Evolutionary conservation across 2,797 vertebrate species (phyloP), one percentile per base, ranked within the genome.

Genomic region (Mycteria americana): DNA sequence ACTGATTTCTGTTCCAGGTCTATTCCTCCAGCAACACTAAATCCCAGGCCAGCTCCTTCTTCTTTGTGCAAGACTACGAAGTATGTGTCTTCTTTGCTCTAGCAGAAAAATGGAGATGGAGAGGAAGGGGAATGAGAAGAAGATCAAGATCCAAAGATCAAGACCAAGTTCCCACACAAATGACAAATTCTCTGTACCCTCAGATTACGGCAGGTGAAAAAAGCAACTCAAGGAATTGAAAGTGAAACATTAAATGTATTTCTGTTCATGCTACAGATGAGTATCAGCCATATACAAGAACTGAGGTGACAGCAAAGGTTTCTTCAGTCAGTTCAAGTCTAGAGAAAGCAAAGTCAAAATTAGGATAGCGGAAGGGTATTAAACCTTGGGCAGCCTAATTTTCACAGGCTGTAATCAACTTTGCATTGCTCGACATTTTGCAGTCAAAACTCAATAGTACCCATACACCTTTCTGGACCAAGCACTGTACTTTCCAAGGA

Each of bases 31-130:
- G 99, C 98, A 83, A 99, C 98, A 76, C 99, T 99, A 94, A 99
- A 99, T 56, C 99, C 99, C 86, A 99, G 98, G 76, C 99, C 99
- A 48, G 99, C 98, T 89, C 99, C 99, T 97, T 98, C 98, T 84
- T 99, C 99, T 98, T 99, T 99, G 86, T 95, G 98, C 97, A 99
- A 97, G 93, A 99, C 98, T 80, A 99, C 98, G 79, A 99, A 98
- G 87, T 97, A 98, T 45, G 98, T 96, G 30, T 99, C 98, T 89
- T 98, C 98, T 88, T 98, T 98, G 77, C 95, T 98, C 99, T 99
- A 97, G 85, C 12, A 89, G 89, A 84, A 96, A 87, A 92, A 95
- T 39, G 45, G 24, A 69, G 67, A 13, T 79, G 21, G 56, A 65
- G 18, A 35, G 9, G 33, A 76, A 41, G 35, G 15, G 39, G 39